Conservation (phyloP, 2,113 vertebrate genomes). For the Oncorhynchus clarkii region DNA sequence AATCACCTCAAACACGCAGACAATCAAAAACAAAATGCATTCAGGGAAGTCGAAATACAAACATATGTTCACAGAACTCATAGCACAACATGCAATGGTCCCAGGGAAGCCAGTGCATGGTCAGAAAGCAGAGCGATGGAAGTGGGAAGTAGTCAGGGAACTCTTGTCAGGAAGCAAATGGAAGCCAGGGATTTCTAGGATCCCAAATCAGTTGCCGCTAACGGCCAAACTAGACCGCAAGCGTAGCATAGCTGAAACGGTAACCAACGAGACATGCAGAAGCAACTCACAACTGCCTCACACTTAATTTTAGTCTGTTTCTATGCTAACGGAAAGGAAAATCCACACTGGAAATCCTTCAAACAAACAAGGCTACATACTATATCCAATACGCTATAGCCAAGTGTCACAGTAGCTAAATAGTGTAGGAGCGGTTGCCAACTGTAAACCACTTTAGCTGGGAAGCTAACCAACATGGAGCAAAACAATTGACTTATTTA, state of each 20-base stretch:
- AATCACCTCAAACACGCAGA: background rate
- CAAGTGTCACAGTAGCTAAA: too few relatives aligned
- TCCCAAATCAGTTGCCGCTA: background rate
- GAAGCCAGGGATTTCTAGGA: background rate
- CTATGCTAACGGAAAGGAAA: too few relatives aligned
- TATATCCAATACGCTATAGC: too few relatives aligned
- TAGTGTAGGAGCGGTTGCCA: too few relatives aligned
- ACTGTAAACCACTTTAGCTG: too few relatives aligned
- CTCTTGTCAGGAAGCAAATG: background rate
- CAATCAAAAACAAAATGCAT: conserved; percentile 52
- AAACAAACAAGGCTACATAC: too few relatives aligned
- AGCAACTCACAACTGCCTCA: too few relatives aligned
- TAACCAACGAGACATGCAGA: too few relatives aligned
- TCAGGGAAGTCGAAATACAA: conserved; percentile 12
- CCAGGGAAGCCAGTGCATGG: background rate
- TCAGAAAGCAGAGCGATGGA: conserved; percentile 1
- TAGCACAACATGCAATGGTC: background rate
- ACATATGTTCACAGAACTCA: background rate
- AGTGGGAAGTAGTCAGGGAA: background rate
- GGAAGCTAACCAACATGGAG: too few relatives aligned
- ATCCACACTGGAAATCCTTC: too few relatives aligned
- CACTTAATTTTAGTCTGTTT: too few relatives aligned
- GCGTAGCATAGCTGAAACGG: background rate
- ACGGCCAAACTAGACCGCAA: background rate
- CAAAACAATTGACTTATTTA: too few relatives aligned